These are phyloP conservation scores for Saguinus imperator DNA, from an alignment of 2,113 vertebrate genomes.

Conservation along the genomic window DNA sequence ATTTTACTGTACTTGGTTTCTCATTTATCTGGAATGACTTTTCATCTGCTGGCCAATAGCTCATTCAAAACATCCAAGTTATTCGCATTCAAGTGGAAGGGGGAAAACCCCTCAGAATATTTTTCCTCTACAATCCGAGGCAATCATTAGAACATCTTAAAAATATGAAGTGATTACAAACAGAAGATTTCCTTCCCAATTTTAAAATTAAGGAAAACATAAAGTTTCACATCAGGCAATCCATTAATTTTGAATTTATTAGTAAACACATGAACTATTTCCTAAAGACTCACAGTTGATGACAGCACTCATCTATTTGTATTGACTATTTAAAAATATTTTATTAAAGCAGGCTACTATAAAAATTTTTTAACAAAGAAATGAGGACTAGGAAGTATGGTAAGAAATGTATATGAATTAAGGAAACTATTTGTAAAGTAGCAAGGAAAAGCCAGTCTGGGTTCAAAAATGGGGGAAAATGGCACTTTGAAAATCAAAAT, in stretches of 20 bases:
- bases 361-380: neutral
- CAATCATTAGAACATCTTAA: constrained; percentile 38
- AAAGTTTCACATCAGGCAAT: neutral
- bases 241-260: neutral
- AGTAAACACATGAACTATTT: neutral
- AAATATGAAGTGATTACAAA: constrained; percentile 29
- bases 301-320: neutral
- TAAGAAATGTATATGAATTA: neutral
- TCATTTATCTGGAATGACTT: constrained; percentile 54
- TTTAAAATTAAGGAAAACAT: constrained; percentile 33
- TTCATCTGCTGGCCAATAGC: constrained; percentile 50
- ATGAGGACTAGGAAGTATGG: neutral
- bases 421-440: neutral
- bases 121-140: constrained; percentile 3
- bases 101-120: neutral
- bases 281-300: neutral
- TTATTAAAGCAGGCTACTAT: neutral
- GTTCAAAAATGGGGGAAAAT: neutral
- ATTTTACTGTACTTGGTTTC: constrained; percentile 57
- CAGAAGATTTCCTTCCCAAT: neutral
- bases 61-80: constrained; percentile 54
- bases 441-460: neutral
- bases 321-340: neutral
- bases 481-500: neutral
- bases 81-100: constrained; percentile 52